These are phyloP conservation scores for Scomber scombrus DNA, from an alignment of 2,113 vertebrate species.

Conservation along the genomic window DNA sequence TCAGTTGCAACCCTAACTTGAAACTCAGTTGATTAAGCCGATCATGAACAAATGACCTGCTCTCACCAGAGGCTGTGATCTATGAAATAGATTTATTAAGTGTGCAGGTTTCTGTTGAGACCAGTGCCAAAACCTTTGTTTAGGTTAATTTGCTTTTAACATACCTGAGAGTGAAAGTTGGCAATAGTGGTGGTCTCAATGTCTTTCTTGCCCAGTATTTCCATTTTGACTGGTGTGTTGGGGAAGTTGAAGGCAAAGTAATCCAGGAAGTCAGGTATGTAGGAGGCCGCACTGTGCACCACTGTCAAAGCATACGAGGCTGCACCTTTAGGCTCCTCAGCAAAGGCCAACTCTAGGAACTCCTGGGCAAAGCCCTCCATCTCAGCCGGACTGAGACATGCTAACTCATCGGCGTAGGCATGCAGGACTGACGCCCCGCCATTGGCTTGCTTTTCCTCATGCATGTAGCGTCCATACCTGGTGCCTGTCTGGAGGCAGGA, in stretches of 20 bases:
- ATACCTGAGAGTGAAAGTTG: constrained; percentile 96
- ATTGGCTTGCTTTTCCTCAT: constrained; percentile 96
- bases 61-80: neutral
- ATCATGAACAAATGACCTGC: neutral
- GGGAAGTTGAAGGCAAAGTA: constrained; percentile 99
- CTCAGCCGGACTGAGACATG: constrained; percentile 92
- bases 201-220: constrained; percentile 98
- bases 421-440: constrained; percentile 95
- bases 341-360: constrained; percentile 94
- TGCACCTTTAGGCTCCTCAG: constrained; percentile 91
- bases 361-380: constrained; percentile 94
- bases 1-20: no score
- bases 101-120: no score
- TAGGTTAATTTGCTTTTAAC: neutral
- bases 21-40: neutral
- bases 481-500: constrained; percentile 92
- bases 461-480: constrained; percentile 91
- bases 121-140: no score
- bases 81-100: no score
- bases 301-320: constrained; percentile 94
- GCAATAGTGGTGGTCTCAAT: constrained; percentile 98
- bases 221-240: constrained; percentile 98
- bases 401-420: constrained; percentile 96
- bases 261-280: constrained; percentile 97
- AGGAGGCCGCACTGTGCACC: constrained; percentile 94